phyloP scores from a whole-genome alignment of 2,888 invertebrate species.

The Plusia festucae region DNA sequence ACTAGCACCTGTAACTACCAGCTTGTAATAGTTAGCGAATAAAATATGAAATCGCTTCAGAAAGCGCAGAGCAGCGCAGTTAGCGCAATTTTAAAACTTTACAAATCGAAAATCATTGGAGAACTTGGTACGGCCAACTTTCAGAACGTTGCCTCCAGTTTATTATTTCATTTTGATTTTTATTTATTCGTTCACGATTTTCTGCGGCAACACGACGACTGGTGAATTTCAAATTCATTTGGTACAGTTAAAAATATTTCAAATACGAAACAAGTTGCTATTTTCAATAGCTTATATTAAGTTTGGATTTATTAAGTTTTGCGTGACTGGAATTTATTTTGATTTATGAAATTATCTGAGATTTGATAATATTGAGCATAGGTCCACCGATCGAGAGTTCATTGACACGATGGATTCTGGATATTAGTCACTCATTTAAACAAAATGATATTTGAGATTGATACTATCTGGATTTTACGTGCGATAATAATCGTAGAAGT shows the following conservation, averaged over 20 bases:
- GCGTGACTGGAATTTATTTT: constrained; percentile 8
- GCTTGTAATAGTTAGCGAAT: constrained; percentile 56
- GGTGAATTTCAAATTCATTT: constrained; percentile 59
- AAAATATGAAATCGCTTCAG: constrained; percentile 58
- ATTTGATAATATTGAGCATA: not conserved
- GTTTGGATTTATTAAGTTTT: constrained; percentile 37
- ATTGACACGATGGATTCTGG: no score
- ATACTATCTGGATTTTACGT: no score
- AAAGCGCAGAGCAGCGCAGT: constrained; percentile 50
- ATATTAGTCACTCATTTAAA: no score
- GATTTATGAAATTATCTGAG: constrained; percentile 9
- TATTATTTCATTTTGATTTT: constrained; percentile 67
- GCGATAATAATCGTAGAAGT: no score
- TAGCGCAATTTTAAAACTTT: constrained; percentile 62
- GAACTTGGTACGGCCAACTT: constrained; percentile 55
- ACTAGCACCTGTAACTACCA: constrained; percentile 50
- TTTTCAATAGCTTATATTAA: constrained; percentile 32
- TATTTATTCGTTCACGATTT: constrained; percentile 65
- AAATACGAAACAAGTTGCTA: constrained; percentile 41
- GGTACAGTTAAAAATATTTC: constrained; percentile 50
- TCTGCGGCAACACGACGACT: constrained; percentile 46
- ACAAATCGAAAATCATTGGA: constrained; percentile 62
- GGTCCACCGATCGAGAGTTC: no score
- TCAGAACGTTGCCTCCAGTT: constrained; percentile 52
- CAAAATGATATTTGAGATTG: no score